phyloP scores from a whole-genome alignment of 1,140 invertebrate species.

The Leptopilina clavipes region DNA sequence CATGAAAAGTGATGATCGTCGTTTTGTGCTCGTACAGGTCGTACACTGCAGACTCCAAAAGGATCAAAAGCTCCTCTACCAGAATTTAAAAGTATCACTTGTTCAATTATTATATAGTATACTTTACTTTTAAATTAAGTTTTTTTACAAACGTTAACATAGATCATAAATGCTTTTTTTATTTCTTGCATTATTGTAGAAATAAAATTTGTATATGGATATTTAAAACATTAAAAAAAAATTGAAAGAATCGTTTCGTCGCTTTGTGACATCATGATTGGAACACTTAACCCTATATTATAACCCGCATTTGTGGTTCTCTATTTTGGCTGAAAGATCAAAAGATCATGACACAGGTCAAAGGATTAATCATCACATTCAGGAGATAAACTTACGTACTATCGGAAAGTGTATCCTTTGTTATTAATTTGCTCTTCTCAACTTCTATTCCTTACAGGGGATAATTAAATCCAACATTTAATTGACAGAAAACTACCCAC shows the following conservation, averaged over 20 bases:
- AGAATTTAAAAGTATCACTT: not conserved
- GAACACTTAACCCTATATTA: too few species aligned
- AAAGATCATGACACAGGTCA: not conserved
- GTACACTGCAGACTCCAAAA: not conserved
- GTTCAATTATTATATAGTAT: not conserved
- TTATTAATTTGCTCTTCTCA: not conserved
- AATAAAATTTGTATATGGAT: too few species aligned
- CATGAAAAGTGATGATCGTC: slow-evolving; percentile 7
- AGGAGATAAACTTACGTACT: not conserved
- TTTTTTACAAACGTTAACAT: too few species aligned
- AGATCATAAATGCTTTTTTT: too few species aligned
- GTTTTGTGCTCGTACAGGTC: slow-evolving; percentile 4
- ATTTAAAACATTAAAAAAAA: too few species aligned
- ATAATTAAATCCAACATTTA: not conserved
- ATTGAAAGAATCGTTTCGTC: too few species aligned
- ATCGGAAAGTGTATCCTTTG: slow-evolving; percentile 6
- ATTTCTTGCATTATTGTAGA: too few species aligned
- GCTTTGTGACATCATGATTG: too few species aligned
- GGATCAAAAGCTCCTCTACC: not conserved
- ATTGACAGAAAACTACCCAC: not conserved
- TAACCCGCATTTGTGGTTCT: not conserved
- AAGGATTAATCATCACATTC: not conserved
- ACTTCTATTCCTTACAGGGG: not conserved
- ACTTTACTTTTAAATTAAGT: not conserved
- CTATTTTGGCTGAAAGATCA: not conserved